These are phyloP conservation scores for Lophotis ruficrista DNA, from an alignment of 2,113 vertebrate genomes.

Conservation along the genomic window DNA sequence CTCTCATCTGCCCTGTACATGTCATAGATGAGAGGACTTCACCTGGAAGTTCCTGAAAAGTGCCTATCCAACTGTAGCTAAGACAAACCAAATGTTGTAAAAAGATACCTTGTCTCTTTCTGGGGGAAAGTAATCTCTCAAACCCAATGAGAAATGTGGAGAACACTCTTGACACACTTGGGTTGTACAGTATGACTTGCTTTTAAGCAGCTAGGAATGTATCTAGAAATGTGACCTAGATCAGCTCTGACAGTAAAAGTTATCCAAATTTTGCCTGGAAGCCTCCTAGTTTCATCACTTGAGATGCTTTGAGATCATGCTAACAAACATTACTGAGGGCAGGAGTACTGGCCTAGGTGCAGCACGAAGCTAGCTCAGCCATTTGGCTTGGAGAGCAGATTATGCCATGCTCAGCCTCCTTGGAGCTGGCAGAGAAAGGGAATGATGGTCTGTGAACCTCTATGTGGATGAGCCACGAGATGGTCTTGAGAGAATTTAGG, in stretches of 20 bases:
- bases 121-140: not conserved
- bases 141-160: not conserved
- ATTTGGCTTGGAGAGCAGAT: not conserved
- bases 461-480: not conserved
- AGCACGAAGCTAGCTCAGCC: not conserved
- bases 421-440: not conserved
- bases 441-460: not conserved
- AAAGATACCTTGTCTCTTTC: not conserved
- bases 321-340: not conserved
- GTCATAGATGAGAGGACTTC: not conserved
- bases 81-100: not conserved
- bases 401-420: not conserved
- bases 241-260: not conserved
- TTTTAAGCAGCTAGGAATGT: not conserved
- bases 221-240: not conserved
- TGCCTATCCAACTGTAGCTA: not conserved
- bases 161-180: not conserved
- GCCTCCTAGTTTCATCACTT: not conserved
- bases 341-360: not conserved
- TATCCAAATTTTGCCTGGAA: not conserved
- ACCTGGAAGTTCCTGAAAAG: not conserved
- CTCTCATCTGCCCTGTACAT: not conserved
- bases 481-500: not conserved
- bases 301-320: not conserved
- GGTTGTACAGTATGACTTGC: not conserved